Conservation (phyloP, 2,113 vertebrate species). For the Ciconia maguari region DNA sequence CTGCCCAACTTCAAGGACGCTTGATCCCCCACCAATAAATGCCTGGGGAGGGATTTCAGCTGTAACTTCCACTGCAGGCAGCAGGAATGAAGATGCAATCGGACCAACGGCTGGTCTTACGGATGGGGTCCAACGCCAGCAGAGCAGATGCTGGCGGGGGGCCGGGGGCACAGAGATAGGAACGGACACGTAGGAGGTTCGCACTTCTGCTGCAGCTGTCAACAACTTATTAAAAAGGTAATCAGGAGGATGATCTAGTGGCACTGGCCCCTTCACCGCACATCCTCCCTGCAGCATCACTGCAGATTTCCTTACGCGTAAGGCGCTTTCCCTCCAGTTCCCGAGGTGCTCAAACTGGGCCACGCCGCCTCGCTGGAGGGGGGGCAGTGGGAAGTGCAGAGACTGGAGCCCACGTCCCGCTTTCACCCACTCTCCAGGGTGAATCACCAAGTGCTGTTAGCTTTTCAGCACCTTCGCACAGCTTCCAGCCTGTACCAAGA, state of each 20-base stretch:
- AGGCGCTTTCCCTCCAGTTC: not conserved
- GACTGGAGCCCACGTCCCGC: not conserved
- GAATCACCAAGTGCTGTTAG: not conserved
- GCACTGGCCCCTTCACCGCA: fast-evolving
- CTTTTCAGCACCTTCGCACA: not conserved
- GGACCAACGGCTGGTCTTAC: fast-evolving
- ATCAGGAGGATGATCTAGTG: not conserved
- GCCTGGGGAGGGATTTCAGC: not conserved
- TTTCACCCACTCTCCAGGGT: not conserved
- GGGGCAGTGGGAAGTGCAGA: not conserved
- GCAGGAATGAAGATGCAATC: not conserved
- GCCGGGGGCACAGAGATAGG: too few relatives aligned
- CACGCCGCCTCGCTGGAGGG: not conserved
- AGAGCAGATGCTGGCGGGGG: not conserved
- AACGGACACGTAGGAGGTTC: not conserved
- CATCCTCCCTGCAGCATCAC: not conserved
- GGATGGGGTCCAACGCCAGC: not conserved
- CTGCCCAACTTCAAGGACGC: not conserved
- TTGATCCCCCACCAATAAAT: fast-evolving
- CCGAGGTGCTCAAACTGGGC: not conserved
- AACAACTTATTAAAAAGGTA: not conserved
- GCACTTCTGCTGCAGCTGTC: not conserved
- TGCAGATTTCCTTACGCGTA: fast-evolving
- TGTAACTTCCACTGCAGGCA: not conserved
- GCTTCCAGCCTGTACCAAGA: not conserved